Evolutionary conservation across 2,797 vertebrate species (phyloP), one percentile per base, ranked within the genome.

Genomic region (Pseudochromis fuscus): DNA sequence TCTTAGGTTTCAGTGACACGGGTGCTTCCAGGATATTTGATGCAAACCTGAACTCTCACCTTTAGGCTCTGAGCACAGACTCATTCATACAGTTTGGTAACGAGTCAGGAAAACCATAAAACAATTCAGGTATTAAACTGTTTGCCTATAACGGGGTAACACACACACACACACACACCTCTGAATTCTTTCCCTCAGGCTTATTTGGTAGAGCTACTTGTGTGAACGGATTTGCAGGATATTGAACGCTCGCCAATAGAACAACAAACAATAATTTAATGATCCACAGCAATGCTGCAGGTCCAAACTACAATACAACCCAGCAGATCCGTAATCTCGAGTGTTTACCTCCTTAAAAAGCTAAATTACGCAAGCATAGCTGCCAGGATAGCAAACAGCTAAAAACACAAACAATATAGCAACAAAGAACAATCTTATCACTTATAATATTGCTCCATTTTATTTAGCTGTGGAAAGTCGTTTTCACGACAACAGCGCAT

Each of bases 351-450:
- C n/a, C n/a, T n/a, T n/a, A n/a, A n/a, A n/a, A n/a, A 16, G 48
- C 49, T 42, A 42, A 57, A 61, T 82, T 87, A 84, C 82, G 80
- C 84, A 86, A 87, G 67, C 35, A 56, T n/a, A 71, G 27, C 53
- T 72, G 65, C 55, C 65, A 67, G 13, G 78, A 76, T 89, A 87
- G 76, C 84, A 79, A 73, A 68, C 58, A 65, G 83, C 79, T 84
- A 85, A 84, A 86, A 89, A 87, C 86, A 90, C 72, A 73, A 84
- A 82, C 75, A 83, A 53, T 53, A 63, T 66, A 60, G 23, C 67
- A 61, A 52, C 40, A 70, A 15, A 8, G 5, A 28, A 7, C 6
- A 19, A 3, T 10, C 0, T 35, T 0, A 1, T 2, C 0, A 0
- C 4, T 16, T 6, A 3, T 2, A 4, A 18, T 12, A 30, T 2